Evolutionary conservation across 2,888 invertebrate genomes (phyloP).

Genomic region (Spodoptera picta): DNA sequence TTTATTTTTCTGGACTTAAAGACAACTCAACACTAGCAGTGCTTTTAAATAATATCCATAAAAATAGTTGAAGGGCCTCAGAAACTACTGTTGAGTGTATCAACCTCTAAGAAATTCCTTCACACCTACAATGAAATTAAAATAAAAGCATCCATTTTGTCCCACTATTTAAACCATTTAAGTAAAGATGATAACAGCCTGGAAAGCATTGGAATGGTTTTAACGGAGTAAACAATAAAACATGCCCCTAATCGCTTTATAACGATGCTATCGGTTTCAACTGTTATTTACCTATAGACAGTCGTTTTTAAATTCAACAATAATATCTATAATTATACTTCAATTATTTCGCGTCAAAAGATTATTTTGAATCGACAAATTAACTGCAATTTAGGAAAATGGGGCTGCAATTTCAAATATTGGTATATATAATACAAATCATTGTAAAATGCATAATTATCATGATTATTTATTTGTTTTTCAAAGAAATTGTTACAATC

Average conservation of each 20-base stretch:
- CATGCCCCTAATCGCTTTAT: constrained; percentile 35
- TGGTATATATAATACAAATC: background rate
- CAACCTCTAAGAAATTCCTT: too few species aligned
- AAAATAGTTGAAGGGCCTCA: too few species aligned
- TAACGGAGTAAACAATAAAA: constrained; percentile 26
- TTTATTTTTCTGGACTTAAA: background rate
- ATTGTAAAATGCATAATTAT: constrained; percentile 1
- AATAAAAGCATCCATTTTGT: background rate
- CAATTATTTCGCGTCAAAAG: background rate
- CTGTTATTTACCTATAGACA: constrained; percentile 1
- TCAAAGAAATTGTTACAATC: constrained; percentile 22
- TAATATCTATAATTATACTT: background rate
- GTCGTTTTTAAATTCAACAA: constrained; percentile 7
- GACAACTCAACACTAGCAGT: background rate
- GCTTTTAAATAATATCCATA: background rate
- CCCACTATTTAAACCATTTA: background rate
- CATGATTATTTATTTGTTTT: constrained; percentile 30
- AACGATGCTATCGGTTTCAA: constrained; percentile 26
- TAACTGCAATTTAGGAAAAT: background rate
- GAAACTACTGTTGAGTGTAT: too few species aligned
- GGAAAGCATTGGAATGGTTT: constrained; percentile 8
- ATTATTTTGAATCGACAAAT: constrained; percentile 7
- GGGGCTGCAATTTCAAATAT: constrained; percentile 6
- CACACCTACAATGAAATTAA: background rate
- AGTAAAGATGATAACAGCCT: constrained; percentile 8